phyloP scores from a whole-genome alignment of 1,140 invertebrate genomes.

The Macrosteles quadrilineatus region DNA sequence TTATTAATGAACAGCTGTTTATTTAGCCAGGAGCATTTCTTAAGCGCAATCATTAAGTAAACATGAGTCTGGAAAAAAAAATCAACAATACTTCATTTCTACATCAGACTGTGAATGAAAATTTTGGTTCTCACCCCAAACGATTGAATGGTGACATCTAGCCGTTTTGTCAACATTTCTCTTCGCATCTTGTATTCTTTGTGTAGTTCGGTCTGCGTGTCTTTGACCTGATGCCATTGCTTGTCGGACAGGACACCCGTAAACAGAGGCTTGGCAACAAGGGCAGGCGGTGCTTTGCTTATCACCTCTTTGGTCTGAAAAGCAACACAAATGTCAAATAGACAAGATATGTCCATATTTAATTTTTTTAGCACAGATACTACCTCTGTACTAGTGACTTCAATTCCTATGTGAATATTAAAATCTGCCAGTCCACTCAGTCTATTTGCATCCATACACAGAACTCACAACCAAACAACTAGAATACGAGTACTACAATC shows the following conservation, averaged over 20 bases:
- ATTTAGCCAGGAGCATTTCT: too few relatives aligned
- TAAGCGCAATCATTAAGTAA: too few relatives aligned
- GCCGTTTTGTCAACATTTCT: slow-evolving; percentile 84
- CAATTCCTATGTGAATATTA: too few relatives aligned
- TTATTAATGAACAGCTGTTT: too few relatives aligned
- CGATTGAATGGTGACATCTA: slow-evolving; percentile 94
- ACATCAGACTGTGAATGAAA: too few relatives aligned
- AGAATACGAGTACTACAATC: too few relatives aligned
- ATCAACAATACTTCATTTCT: too few relatives aligned
- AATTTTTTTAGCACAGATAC: background rate
- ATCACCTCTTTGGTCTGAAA: slow-evolving; percentile 65
- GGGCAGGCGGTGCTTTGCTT: slow-evolving; percentile 59
- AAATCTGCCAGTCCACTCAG: background rate
- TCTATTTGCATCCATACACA: background rate
- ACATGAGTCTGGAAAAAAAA: too few relatives aligned
- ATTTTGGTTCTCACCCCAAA: slow-evolving; percentile 70
- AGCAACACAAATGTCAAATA: slow-evolving; percentile 23
- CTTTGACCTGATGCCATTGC: slow-evolving; percentile 78
- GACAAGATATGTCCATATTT: background rate
- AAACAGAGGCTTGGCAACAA: slow-evolving; percentile 77
- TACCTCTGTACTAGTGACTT: background rate
- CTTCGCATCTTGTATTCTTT: slow-evolving; percentile 81
- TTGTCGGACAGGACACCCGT: slow-evolving; percentile 69
- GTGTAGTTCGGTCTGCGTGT: slow-evolving; percentile 69
- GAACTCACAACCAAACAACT: too few relatives aligned